Evolutionary conservation across 2,797 vertebrate species (phyloP).

Genomic region (Neosilurus mollespiculum): DNA sequence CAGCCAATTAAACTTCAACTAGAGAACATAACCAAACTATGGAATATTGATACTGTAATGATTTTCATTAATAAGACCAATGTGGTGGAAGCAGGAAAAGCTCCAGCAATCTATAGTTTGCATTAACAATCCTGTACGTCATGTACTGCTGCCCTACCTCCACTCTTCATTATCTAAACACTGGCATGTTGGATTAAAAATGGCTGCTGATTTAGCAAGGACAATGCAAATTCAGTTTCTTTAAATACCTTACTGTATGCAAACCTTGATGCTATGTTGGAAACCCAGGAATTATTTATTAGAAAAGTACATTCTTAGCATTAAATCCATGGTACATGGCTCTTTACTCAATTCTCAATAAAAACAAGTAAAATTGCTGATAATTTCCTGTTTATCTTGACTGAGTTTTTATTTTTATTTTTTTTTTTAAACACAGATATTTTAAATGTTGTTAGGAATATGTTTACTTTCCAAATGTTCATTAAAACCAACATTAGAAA

Average conservation of each 20-base stretch:
- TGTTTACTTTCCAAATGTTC: background rate
- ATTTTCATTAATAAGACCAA: slow-evolving; percentile 1
- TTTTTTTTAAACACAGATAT: background rate
- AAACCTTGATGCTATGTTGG: background rate
- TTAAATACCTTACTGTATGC: background rate
- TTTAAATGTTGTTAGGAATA: background rate
- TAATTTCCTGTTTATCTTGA: background rate
- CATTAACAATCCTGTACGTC: background rate
- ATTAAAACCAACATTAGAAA: background rate
- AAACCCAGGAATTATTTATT: background rate
- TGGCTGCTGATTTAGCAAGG: background rate
- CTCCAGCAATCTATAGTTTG: slow-evolving; percentile 9
- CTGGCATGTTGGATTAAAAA: slow-evolving; percentile 1
- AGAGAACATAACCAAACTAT: background rate
- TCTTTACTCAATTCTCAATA: background rate
- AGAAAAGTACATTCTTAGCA: background rate
- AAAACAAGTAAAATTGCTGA: background rate
- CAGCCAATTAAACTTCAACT: background rate
- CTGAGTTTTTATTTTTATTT: no score
- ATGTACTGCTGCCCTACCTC: background rate
- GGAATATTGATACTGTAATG: background rate
- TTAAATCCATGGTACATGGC: background rate
- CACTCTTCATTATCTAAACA: slow-evolving; percentile 2
- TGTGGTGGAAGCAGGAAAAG: background rate
- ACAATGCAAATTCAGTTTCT: background rate